Evolutionary conservation across 2,797 vertebrate species (phyloP).

Genomic region (Premnoplex brunnescens): DNA sequence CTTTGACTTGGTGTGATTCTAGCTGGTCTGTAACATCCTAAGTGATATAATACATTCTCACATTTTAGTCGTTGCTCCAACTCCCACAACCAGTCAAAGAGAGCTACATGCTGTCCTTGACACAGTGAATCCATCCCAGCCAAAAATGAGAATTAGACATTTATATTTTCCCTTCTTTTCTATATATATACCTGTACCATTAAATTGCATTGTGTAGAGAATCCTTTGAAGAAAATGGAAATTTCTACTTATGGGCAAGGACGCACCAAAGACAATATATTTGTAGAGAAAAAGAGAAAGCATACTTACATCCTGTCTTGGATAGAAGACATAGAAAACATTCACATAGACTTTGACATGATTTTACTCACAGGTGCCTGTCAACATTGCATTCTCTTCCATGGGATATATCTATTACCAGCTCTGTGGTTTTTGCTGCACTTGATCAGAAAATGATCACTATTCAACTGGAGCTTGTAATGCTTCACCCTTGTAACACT

Average conservation of each 20-base stretch:
- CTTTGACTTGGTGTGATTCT: background rate
- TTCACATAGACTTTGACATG: background rate
- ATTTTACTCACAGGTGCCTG: background rate
- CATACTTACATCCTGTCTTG: background rate
- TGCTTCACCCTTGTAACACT: background rate
- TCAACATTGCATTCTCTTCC: background rate
- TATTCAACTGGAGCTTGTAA: background rate
- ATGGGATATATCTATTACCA: background rate
- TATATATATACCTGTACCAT: background rate
- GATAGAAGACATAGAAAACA: background rate
- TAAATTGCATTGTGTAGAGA: background rate
- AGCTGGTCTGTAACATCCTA: background rate
- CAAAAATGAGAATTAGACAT: background rate
- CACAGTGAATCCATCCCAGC: background rate
- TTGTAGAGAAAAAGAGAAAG: background rate
- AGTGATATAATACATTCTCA: background rate
- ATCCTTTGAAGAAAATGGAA: background rate
- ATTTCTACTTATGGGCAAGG: background rate
- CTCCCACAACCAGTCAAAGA: background rate
- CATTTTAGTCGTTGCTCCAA: background rate
- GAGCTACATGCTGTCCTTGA: background rate
- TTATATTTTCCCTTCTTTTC: background rate
- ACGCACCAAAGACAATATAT: background rate
- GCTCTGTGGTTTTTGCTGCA: background rate
- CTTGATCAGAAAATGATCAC: background rate